phyloP scores from a whole-genome alignment of 2,797 vertebrate genomes.

The Hyperoplus immaculatus region DNA sequence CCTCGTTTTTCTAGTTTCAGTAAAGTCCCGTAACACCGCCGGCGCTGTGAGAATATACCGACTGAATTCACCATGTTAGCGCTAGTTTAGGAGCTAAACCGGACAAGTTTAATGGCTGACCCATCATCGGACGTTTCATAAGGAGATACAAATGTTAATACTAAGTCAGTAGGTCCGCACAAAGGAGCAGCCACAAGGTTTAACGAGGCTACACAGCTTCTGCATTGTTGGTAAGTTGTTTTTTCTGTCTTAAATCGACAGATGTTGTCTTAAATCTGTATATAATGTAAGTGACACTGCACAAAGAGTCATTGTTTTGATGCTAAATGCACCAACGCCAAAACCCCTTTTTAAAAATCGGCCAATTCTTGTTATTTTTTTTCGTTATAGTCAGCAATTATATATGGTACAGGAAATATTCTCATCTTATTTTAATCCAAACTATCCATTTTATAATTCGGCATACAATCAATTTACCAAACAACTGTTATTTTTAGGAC shows the following conservation, averaged over 20 bases:
- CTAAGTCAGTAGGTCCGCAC: slow-evolving; percentile 10
- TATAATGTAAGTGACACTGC: background rate
- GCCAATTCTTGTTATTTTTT: fast-evolving
- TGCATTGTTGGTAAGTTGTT: slow-evolving; percentile 54
- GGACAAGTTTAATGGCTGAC: background rate
- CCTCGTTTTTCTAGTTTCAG: slow-evolving; percentile 19
- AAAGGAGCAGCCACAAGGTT: slow-evolving; percentile 21
- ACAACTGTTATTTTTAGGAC: background rate
- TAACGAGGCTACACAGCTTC: slow-evolving; percentile 18
- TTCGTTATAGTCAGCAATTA: too few relatives aligned
- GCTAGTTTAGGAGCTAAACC: background rate
- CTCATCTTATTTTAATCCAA: fast-evolving
- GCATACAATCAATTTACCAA: background rate
- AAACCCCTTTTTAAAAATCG: background rate
- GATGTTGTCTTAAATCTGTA: background rate
- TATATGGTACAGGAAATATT: background rate
- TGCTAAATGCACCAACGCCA: background rate
- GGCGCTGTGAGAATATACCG: background rate
- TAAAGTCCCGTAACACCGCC: slow-evolving; percentile 1
- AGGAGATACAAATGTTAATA: slow-evolving; percentile 22
- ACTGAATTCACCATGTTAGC: background rate
- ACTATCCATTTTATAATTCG: background rate
- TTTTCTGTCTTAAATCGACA: background rate
- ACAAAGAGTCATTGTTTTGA: background rate
- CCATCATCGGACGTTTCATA: background rate